Evolutionary conservation across 2,888 invertebrate species (phyloP), one percentile per base, ranked within the genome.

Genomic region (Parnassius apollo): DNA sequence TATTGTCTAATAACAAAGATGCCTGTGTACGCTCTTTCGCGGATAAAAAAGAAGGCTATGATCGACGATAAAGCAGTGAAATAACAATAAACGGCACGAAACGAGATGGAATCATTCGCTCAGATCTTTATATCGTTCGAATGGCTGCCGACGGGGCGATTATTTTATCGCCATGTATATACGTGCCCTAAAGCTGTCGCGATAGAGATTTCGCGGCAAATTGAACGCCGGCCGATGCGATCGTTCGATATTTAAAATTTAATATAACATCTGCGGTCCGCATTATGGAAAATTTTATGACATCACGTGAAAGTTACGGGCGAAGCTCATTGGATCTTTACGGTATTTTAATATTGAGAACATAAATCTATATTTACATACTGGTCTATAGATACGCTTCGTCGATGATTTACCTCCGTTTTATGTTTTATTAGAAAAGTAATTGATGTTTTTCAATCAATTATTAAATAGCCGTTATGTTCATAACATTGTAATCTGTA

Each of bases 171-270:
- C 48, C 59, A 45, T 59, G 63, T 73, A 66, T 70, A 55, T 69
- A 60, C 60, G 69, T 71, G 68, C 66, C 73, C 75, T 70, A 70
- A 74, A 70, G 68, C 75, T 71, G 71, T 72, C 67, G 71, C 73
- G 75, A 79, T 74, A 75, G 75, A 78, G 80, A 83, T 85, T 85
- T 85, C 75, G 79, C 81, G 81, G 78, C 79, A 83, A 83, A 85
- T 81, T 81, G 81, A 82, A 83, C 77, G 81, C 75, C 77, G 75
- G 74, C 70, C 56, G 61, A 58, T 51, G 35, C 67, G 73, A 71
- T 76, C 78, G 82, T 83, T 86, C 88, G 82, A 89, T 87, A 83
- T 89, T 90, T 86, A 88, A 90, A 91, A 88, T 89, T 88, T 88
- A 86, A 88, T 89, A 88, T 87, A 77, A 82, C 83, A 84, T 87